These are phyloP conservation scores for Malurus cyaneus DNA, from an alignment of 2,113 vertebrate species.

Conservation along the genomic window DNA sequence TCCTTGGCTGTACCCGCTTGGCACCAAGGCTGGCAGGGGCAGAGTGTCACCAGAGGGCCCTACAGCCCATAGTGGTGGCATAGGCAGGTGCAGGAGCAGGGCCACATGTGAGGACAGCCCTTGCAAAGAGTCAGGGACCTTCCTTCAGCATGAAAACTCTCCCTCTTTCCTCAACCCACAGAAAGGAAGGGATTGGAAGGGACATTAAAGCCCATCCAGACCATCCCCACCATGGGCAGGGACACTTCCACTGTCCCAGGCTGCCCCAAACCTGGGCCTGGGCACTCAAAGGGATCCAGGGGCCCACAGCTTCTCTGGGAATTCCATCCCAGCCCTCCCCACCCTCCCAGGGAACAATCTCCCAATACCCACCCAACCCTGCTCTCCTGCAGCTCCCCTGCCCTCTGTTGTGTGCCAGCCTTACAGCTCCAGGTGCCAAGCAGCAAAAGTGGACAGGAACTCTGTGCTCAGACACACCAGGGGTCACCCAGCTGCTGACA, in stretches of 20 bases:
- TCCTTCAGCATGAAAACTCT: too few relatives aligned
- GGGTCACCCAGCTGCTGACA: neutral
- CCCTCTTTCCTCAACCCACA: too few relatives aligned
- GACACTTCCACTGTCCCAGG: neutral
- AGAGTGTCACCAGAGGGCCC: too few relatives aligned
- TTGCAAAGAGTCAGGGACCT: too few relatives aligned
- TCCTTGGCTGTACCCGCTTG: too few relatives aligned
- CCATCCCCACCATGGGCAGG: neutral
- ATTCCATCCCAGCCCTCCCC: neutral
- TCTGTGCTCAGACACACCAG: neutral
- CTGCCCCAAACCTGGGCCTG: too few relatives aligned
- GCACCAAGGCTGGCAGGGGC: too few relatives aligned
- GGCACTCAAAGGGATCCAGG: neutral
- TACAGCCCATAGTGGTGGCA: too few relatives aligned
- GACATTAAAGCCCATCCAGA: too few relatives aligned
- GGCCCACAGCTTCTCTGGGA: neutral
- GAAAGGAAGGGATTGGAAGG: too few relatives aligned
- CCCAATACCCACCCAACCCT: neutral
- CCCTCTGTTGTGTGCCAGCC: neutral
- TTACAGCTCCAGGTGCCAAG: neutral
- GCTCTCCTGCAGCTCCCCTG: neutral
- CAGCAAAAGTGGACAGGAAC: neutral
- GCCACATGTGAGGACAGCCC: too few relatives aligned
- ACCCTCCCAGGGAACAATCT: neutral
- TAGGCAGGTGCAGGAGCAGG: too few relatives aligned